These are phyloP conservation scores for Sanderia malayensis DNA, from an alignment of 30 jellyfish, hydroid and myxozoan species.

Conservation along the genomic window DNA sequence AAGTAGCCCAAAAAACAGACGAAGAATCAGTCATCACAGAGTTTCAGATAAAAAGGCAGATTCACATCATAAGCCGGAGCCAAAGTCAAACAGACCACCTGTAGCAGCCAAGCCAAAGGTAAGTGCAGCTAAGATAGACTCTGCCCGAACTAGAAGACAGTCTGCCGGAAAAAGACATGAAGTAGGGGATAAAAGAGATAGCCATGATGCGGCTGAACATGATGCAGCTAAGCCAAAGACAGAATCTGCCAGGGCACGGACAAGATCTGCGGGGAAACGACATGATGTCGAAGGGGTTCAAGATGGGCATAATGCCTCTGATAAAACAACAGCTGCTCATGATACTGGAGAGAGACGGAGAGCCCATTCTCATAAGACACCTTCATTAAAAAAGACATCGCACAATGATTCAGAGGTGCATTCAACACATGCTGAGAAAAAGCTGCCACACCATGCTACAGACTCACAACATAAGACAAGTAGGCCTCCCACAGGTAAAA, in stretches of 20 bases:
- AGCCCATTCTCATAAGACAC: neutral
- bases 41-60: slow-evolving; percentile 2
- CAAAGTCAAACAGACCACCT: neutral
- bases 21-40: slow-evolving; percentile 38
- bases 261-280: slow-evolving; percentile 37
- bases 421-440: neutral
- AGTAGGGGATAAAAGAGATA: neutral
- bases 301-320: neutral
- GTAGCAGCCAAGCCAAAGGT: neutral
- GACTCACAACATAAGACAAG: neutral
- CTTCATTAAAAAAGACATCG: neutral
- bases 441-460: neutral
- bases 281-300: slow-evolving; percentile 21
- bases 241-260: slow-evolving; percentile 30
- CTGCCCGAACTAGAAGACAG: slow-evolving; percentile 45
- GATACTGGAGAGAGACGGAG: neutral
- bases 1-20: slow-evolving; percentile 22
- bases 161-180: slow-evolving; percentile 48
- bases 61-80: neutral
- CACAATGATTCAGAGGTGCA: neutral
- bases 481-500: neutral
- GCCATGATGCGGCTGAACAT: neutral
- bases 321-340: neutral
- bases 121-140: slow-evolving; percentile 16
- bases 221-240: slow-evolving; percentile 28